Evolutionary conservation across 2,888 invertebrate genomes (phyloP).

Genomic region (Nomada flava): DNA sequence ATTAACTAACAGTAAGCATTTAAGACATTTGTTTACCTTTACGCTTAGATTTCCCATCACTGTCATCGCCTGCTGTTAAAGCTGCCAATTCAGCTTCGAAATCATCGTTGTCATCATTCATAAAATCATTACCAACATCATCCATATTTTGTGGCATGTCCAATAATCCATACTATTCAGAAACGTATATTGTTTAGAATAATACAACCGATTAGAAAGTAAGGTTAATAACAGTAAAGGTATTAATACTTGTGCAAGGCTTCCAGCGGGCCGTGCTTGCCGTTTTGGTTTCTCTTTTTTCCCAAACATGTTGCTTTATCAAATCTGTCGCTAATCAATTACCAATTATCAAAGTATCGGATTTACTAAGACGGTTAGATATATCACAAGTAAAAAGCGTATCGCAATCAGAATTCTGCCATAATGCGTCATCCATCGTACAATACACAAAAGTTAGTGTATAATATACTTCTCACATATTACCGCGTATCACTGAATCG

Average conservation of each 20-base stretch:
- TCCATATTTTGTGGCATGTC: constrained; percentile 89
- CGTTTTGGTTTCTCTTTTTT: constrained; percentile 79
- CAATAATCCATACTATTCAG: constrained; percentile 89
- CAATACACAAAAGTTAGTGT: background rate
- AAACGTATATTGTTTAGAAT: constrained; percentile 20
- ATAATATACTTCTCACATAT: background rate
- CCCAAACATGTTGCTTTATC: constrained; percentile 74
- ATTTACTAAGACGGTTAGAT: background rate
- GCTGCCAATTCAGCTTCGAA: constrained; percentile 95
- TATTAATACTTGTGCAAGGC: constrained; percentile 77
- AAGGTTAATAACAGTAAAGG: constrained; percentile 25
- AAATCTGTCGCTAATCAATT: constrained; percentile 16
- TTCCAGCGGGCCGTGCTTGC: constrained; percentile 73
- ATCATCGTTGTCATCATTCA: constrained; percentile 90
- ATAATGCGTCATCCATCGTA: constrained; percentile 5
- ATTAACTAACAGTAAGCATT: background rate
- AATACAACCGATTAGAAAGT: constrained; percentile 16
- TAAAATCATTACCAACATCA: constrained; percentile 85
- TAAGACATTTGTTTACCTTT: constrained; percentile 70
- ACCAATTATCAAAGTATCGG: constrained; percentile 9
- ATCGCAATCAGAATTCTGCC: constrained; percentile 1
- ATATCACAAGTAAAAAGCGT: background rate
- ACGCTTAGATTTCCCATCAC: constrained; percentile 77
- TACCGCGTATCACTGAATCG: background rate
- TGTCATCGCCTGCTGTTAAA: constrained; percentile 85